A percentile compares a stretch with the other conserved stretches of the same genome.
phyloP scores from a whole-genome alignment of 2,888 invertebrate genomes.

The Pasiphila rectangulata region DNA sequence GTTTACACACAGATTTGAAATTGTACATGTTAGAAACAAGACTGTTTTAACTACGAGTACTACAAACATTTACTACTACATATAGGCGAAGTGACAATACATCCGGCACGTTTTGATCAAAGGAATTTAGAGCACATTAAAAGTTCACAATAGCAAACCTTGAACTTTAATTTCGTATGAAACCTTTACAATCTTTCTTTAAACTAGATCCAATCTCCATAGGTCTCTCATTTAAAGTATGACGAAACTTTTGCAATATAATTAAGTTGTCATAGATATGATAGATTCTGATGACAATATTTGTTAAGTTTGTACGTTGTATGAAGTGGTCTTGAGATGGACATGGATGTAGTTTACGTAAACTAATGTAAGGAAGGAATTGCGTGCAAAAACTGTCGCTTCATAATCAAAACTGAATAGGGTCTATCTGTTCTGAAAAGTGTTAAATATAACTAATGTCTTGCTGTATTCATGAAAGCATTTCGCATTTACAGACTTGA shows the following conservation, averaged over 20 bases:
- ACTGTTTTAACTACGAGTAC: too few relatives aligned
- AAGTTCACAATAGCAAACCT: conserved; percentile 27
- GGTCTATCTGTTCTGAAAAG: too few relatives aligned
- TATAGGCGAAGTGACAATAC: neutral
- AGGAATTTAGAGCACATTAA: conserved; percentile 14
- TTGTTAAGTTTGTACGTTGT: conserved; percentile 3
- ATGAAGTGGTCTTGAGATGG: conserved; percentile 30
- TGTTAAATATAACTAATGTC: too few relatives aligned
- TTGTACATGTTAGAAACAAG: conserved; percentile 24
- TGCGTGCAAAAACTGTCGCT: neutral
- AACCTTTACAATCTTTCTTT: conserved; percentile 26
- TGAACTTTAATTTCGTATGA: conserved; percentile 34
- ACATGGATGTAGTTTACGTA: conserved; percentile 1
- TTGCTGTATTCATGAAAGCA: too few relatives aligned
- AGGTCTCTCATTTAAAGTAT: conserved; percentile 16
- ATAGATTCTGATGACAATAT: neutral
- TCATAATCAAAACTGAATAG: too few relatives aligned
- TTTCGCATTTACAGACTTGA: too few relatives aligned
- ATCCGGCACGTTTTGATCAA: neutral
- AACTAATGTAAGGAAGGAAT: neutral
- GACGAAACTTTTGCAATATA: conserved; percentile 13
- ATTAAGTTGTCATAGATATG: neutral
- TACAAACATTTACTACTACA: too few relatives aligned
- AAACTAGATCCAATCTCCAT: conserved; percentile 22
- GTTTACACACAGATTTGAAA: conserved; percentile 20